These are phyloP conservation scores for Lottia gigantea DNA, from an alignment of 2,888 invertebrate genomes.

Conservation along the genomic window DNA sequence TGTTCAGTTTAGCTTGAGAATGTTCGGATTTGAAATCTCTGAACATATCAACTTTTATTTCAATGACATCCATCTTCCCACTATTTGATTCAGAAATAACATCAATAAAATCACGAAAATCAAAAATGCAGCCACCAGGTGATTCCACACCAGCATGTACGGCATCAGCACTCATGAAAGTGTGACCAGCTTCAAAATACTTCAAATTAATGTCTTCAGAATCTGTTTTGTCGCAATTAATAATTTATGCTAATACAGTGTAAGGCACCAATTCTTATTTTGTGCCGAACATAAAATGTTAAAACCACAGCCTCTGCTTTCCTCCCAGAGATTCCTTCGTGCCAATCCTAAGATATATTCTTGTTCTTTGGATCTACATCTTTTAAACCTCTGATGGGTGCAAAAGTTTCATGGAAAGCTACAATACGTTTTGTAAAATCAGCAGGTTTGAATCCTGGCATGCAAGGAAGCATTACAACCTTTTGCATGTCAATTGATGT, in stretches of 20 bases:
- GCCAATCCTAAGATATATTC: neutral
- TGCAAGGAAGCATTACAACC: neutral
- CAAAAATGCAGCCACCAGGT: no score
- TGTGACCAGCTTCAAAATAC: neutral
- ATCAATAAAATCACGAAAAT: no score
- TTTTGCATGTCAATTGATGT: neutral
- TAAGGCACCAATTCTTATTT: neutral
- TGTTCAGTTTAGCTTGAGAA: no score
- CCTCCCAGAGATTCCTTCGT: neutral
- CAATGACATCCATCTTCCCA: no score
- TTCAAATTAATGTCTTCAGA: slow-evolving; percentile 11
- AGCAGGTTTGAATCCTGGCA: neutral
- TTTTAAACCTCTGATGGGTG: neutral
- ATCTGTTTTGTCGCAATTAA: neutral
- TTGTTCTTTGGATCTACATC: neutral
- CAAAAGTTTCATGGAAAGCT: neutral
- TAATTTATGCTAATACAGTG: slow-evolving; percentile 1
- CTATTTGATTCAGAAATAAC: no score
- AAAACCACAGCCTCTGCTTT: neutral
- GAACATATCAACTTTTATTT: no score
- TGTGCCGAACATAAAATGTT: neutral
- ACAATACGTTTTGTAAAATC: neutral
- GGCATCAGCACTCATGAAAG: no score
- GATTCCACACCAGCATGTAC: no score
- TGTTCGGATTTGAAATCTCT: no score